Conservation (phyloP, 2,797 vertebrate genomes). For the Dicrostonyx torquatus region DNA sequence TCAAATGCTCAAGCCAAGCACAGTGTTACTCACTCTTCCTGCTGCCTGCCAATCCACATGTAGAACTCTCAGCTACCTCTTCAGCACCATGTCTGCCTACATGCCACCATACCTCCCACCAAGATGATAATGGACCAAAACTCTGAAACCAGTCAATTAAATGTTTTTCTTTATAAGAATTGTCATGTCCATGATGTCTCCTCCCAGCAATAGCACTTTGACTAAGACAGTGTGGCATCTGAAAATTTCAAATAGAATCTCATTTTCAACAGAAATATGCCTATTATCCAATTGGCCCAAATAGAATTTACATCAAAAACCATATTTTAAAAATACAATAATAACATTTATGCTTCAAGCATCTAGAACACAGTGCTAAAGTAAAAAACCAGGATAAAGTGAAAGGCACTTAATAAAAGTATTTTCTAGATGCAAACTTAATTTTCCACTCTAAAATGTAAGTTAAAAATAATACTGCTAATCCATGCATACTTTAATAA, state of each 20-base stretch:
- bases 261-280: constrained; percentile 6
- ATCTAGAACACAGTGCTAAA: not conserved
- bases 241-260: constrained; percentile 15
- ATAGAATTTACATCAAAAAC: not conserved
- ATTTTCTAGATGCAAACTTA: not conserved
- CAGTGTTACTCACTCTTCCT: not conserved
- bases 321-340: constrained; percentile 37
- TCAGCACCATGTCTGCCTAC: too few species aligned
- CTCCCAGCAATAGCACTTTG: not conserved
- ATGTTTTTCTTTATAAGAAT: not conserved
- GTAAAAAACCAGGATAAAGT: constrained; percentile 4
- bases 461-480: not conserved
- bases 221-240: not conserved
- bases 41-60: too few species aligned
- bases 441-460: not conserved
- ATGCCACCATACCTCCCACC: not conserved
- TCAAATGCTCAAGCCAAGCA: not conserved
- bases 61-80: not conserved
- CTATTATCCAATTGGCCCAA: not conserved
- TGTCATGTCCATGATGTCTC: not conserved
- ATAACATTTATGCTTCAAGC: not conserved
- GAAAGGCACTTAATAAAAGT: constrained; percentile 9
- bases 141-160: not conserved
- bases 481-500: not conserved
- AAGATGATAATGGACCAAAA: not conserved